Base-by-base conservation (phyloP, 2,113 vertebrate genomes). In the Sus scrofa region DNA sequence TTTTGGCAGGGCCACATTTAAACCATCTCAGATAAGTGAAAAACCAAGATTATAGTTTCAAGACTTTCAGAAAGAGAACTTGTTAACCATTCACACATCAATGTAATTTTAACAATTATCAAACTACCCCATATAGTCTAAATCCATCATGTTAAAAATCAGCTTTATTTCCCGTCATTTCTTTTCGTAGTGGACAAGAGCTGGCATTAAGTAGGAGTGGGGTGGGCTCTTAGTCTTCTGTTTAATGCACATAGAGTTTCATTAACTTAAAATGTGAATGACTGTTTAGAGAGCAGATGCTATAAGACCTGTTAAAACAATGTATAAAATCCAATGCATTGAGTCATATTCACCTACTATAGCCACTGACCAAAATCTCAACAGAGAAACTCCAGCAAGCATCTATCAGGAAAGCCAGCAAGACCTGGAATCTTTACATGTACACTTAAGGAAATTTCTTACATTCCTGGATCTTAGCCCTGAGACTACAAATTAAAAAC, bases 41-140 rank as follows among this genome's bases (percentile, higher is more conserved):
- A 92, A 95, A 50, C 16, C 14, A 73, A 79, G 39, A 10, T 52
- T 86, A 58, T 37, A 19, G 22, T 89, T 94, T 93, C 54, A 83
- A 95, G 56, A 74, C 54, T 93, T 95, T 32, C 32, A 88, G 77
- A 68, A 93, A 91, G 73, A 74, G 15, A 50, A 78, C 32, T 79
- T 78, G 20, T 52, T 93, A 93, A 85, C 68, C 6, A 79, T 39
- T 92, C 68, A 81, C 30, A 63, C 65, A 16, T 44, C 32, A 50
- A 63, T 67, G 37, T 68, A 26, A 84, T 82, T 82, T 86, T 78
- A 67, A 83, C 27, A 73, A 86, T 14, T 52, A 70, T 81, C 75
- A 24, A 94, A 91, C 12, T 78, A 56, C 4, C 68, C 30, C 74
- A 86, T 62, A 63, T 85, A 94, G 32, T 77, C 78, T 95, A 95